Base-by-base conservation (phyloP, 2,797 vertebrate genomes). In the Phyllotis vaccarum region DNA sequence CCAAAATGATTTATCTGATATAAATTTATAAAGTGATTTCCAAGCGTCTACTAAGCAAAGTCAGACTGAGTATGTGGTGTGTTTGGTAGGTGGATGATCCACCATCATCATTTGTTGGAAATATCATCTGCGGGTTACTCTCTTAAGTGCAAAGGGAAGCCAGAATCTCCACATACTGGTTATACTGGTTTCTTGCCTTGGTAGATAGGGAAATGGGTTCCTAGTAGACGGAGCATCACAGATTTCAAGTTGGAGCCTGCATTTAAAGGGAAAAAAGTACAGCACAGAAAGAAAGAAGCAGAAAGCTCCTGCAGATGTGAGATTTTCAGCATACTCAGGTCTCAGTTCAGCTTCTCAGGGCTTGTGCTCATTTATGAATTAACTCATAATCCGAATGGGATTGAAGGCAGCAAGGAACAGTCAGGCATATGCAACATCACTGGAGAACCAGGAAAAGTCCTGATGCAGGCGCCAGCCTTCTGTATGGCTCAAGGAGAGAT, bases 181-280 rank as follows among this genome's bases (percentile, higher is more conserved):
- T 94, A 76, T 70, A 81, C 94, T 54, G 75, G 91, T 93, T 93
- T 66, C 52, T 91, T 74, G 62, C 31, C 82, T 86, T 52, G 82
- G 58, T 86, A 62, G 70, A 37, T 54, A 81, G 70, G 27, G 60
- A 90, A 96, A 74, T 37, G 76, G 72, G 46, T 40, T 72, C 40
- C 46, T 88, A 62, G 89, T 81, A 46, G 72, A 56, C 74, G 64
- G 81, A 93, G 74, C 96, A 68, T 29, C 54, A 58, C 58, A 88
- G 54, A 22, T 49, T 96, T 96, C 95, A 92, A 95, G 74, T 92
- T 92, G 70, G 58, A 89, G 86, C 82, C 16, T 74, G 82, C 21
- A 86, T n/a, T 75, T 70, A 85, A 89, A 64, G 10, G 3, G 78
- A 56, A 72, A 17, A 49, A 46, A 3, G 40, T 13, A 31, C 24